Evolutionary conservation across 37 sponge, comb jelly and placozoan genomes (phyloP), one percentile per base, ranked within the genome.

Genomic region (Tethya wilhelma): DNA sequence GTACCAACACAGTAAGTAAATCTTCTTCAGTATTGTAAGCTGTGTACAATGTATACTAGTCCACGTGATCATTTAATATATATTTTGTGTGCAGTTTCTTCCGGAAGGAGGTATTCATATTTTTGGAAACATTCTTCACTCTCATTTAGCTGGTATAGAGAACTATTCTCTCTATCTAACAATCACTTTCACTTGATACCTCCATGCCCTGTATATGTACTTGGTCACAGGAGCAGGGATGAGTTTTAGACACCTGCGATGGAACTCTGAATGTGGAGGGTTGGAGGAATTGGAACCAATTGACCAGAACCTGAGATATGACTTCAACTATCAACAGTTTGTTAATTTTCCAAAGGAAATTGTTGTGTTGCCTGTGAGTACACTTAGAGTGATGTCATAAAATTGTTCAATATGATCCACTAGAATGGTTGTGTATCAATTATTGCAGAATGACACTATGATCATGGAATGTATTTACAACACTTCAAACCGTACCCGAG

Each of bases 261-360:
- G 55, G 55, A 49, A 49, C 55, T 19, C 55, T 49, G 55, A 49
- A 49, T 49, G 55, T 49, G 17, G 14, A 49, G 55, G 17, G 9
- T 19, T 49, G 55, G 55, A 9, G 17, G 55, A 49, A 49, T 49
- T 49, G 17, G 64, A 56, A 19, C 74, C 74, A 2, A 64, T 89
- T 62, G 84, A 89, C 49, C 44, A 66, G 32, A 84, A 90, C 30
- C 63, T 59, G 37, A 77, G 80, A n/a, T 90, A 90, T 64, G 90
- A 90, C 53, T 84, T 84, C 75, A 75, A 90, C 53, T 90, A 80
- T 67, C 90, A 90, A 43, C 80, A 87, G 25, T 34, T 66, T 43
- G 31, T 20, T 11, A 44, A 81, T 58, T 44, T 81, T 23, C 43
- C 60, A 30, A 5, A 39, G 31, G 73, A 81, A 59, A 34, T 59